Evolutionary conservation across 1,140 invertebrate species (phyloP).

Genomic region (Nylanderia fulva): DNA sequence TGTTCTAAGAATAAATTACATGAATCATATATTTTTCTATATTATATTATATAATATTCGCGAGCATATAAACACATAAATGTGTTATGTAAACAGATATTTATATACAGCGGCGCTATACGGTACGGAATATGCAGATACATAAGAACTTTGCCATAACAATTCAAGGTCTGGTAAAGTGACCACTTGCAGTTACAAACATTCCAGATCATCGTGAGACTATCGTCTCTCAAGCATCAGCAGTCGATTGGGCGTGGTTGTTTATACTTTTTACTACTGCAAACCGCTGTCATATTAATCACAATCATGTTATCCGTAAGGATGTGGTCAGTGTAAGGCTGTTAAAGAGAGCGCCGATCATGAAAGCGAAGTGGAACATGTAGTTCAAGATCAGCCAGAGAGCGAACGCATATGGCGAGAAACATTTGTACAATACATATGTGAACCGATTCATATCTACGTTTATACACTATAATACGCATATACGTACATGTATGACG

Average conservation of each 20-base stretch:
- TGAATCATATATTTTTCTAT: slow-evolving; percentile 6
- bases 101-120: slow-evolving; percentile 1
- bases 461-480: background rate
- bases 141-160: slow-evolving; percentile 56
- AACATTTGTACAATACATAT: background rate
- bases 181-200: slow-evolving; percentile 58
- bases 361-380: slow-evolving; percentile 61
- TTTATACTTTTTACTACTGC: slow-evolving; percentile 70
- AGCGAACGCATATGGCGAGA: slow-evolving; percentile 18
- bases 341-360: slow-evolving; percentile 41
- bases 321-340: background rate
- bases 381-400: slow-evolving; percentile 62
- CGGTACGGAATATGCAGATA: slow-evolving; percentile 37
- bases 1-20: background rate
- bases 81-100: slow-evolving; percentile 50
- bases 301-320: slow-evolving; percentile 10
- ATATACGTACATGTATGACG: background rate
- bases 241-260: slow-evolving; percentile 78
- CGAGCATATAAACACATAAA: background rate
- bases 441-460: slow-evolving; percentile 20
- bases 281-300: slow-evolving; percentile 60
- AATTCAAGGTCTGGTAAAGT: slow-evolving; percentile 75
- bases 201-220: slow-evolving; percentile 84
- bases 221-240: slow-evolving; percentile 70
- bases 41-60: slow-evolving; percentile 51